These are phyloP conservation scores for Protonemura montana DNA, from an alignment of 2,888 invertebrate species.

Conservation along the genomic window DNA sequence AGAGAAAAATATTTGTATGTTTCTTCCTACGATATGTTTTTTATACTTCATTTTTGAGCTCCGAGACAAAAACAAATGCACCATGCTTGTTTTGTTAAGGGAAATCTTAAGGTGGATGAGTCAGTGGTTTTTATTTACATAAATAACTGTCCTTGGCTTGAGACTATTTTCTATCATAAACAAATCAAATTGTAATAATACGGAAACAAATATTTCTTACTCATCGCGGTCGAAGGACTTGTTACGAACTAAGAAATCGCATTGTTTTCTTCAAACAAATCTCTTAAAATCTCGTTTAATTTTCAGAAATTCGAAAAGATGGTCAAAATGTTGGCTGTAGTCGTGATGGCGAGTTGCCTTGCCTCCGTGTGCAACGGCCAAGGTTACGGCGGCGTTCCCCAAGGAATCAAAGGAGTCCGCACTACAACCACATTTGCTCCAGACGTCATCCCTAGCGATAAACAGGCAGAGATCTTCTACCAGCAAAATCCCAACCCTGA, in stretches of 20 bases:
- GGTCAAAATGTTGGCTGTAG: not conserved
- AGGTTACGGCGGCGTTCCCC: slow-evolving; percentile 39
- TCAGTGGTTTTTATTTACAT: not conserved
- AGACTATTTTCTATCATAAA: not conserved
- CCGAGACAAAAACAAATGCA: not conserved
- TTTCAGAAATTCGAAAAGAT: not conserved
- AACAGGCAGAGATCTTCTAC: slow-evolving; percentile 19
- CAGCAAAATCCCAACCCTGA: not conserved
- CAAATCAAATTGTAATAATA: not conserved
- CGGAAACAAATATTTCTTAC: not conserved
- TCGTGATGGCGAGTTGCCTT: not conserved
- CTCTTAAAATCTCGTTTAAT: not conserved
- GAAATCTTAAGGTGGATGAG: not conserved
- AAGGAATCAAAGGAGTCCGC: slow-evolving; percentile 15
- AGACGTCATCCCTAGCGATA: slow-evolving; percentile 39
- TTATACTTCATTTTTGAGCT: not conserved
- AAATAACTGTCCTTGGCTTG: not conserved
- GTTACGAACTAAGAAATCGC: not conserved
- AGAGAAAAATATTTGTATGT: not conserved
- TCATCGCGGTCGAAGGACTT: not conserved
- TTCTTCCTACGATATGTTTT: not conserved
- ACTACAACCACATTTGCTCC: slow-evolving; percentile 42
- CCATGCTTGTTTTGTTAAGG: not conserved
- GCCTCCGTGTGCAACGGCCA: slow-evolving; percentile 34
- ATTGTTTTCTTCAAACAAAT: not conserved